Evolutionary conservation across 2,888 invertebrate genomes (phyloP).

Genomic region (Aleiodes alternator): DNA sequence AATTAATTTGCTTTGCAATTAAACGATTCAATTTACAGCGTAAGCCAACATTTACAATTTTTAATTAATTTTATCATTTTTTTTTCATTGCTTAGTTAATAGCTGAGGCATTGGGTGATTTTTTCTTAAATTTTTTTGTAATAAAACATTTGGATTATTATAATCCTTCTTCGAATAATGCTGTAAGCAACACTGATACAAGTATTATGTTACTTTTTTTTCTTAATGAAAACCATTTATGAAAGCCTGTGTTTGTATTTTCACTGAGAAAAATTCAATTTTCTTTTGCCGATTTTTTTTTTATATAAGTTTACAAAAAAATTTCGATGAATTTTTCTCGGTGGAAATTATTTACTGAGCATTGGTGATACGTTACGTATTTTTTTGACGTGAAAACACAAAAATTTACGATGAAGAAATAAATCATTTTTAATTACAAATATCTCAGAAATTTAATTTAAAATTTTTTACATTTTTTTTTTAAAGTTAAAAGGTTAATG

Average conservation of each 20-base stretch:
- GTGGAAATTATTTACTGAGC: constrained; percentile 14
- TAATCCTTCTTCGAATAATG: constrained; percentile 11
- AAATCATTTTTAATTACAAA: neutral
- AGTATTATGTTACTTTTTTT: constrained; percentile 18
- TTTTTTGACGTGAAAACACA: constrained; percentile 23
- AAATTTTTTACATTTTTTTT: neutral
- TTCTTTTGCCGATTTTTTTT: neutral
- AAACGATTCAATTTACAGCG: constrained; percentile 16
- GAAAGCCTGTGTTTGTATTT: constrained; percentile 50
- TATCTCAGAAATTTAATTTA: too few relatives aligned
- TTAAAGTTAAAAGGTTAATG: neutral
- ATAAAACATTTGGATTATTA: neutral
- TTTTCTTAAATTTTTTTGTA: too few relatives aligned
- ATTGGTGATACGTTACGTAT: constrained; percentile 25
- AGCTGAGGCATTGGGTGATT: constrained; percentile 1
- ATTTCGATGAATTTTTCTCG: constrained; percentile 16
- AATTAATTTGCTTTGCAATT: constrained; percentile 24
- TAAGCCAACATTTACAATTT: constrained; percentile 27
- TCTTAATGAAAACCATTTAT: constrained; percentile 37
- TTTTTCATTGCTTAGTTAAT: neutral
- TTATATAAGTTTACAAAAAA: neutral
- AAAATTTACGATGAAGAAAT: neutral
- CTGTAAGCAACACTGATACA: constrained; percentile 53
- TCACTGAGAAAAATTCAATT: constrained; percentile 16
- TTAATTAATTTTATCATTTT: neutral